Evolutionary conservation across 1,140 invertebrate species (phyloP).

Genomic region (Neuroterus valhalla): DNA sequence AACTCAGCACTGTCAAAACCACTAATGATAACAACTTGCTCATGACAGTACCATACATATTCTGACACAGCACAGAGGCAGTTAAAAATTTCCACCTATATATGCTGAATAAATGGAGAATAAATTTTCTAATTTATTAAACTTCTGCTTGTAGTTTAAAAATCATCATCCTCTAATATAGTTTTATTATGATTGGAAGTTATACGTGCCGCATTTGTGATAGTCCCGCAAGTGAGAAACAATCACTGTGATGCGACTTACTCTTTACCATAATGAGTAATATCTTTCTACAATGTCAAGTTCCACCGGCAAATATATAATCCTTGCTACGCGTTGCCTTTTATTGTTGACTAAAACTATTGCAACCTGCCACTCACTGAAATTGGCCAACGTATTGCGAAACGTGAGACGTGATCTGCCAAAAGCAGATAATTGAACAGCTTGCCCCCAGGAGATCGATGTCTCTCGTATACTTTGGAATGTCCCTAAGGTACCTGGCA

Average conservation of each 20-base stretch:
- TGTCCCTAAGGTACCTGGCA: constrained; percentile 17
- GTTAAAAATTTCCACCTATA: constrained; percentile 66
- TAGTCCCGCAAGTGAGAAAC: constrained; percentile 51
- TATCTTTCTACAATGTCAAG: constrained; percentile 61
- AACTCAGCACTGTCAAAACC: no score
- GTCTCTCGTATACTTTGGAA: constrained; percentile 25
- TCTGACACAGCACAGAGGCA: constrained; percentile 60
- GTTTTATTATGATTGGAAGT: no score
- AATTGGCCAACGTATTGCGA: neutral
- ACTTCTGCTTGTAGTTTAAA: no score
- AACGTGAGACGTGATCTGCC: constrained; percentile 42
- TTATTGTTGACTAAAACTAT: neutral
- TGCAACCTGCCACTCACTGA: neutral
- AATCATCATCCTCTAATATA: no score
- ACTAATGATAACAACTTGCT: no score
- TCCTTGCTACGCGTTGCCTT: no score
- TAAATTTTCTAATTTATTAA: no score
- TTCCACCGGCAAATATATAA: constrained; percentile 17
- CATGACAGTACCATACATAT: no score
- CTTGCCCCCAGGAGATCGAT: constrained; percentile 52
- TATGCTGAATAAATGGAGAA: no score
- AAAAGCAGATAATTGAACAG: constrained; percentile 54
- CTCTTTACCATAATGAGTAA: constrained; percentile 55
- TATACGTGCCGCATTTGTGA: no score
- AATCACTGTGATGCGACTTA: constrained; percentile 62